Conservation (phyloP, 2,797 vertebrate genomes). For the Enteromius argenteus region DNA sequence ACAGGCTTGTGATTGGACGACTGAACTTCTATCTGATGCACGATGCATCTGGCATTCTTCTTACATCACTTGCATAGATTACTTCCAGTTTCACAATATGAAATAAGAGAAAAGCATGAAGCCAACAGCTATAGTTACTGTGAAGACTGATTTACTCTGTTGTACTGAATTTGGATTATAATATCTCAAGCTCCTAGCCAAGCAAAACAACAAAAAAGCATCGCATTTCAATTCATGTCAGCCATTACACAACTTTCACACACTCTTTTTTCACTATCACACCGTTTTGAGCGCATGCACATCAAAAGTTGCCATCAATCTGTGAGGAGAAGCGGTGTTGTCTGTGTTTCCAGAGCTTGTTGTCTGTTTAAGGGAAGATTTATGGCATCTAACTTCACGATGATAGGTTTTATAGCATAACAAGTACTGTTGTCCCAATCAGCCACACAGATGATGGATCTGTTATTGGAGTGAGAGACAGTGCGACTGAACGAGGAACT, state of each 20-base stretch:
- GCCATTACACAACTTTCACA: slow-evolving; percentile 11
- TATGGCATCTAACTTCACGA: slow-evolving; percentile 51
- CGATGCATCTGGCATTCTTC: not conserved
- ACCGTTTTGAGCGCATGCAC: slow-evolving; percentile 3
- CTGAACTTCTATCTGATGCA: not conserved
- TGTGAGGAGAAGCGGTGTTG: not conserved
- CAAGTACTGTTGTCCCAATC: slow-evolving; percentile 61
- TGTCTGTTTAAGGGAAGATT: slow-evolving; percentile 57
- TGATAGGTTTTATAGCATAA: slow-evolving; percentile 59
- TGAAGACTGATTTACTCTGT: slow-evolving; percentile 5
- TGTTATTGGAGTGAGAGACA: slow-evolving; percentile 42
- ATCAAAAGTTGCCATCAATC: slow-evolving; percentile 38
- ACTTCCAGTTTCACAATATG: slow-evolving; percentile 26
- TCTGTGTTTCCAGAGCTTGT: slow-evolving; percentile 36
- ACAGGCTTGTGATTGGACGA: not conserved
- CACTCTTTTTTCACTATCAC: slow-evolving; percentile 1
- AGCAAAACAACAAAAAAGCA: slow-evolving; percentile 34
- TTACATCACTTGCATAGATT: slow-evolving; percentile 19
- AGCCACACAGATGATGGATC: slow-evolving; percentile 58
- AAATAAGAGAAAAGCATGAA: not conserved
- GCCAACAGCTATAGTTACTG: slow-evolving; percentile 6
- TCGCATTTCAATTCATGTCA: slow-evolving; percentile 30
- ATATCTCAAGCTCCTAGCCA: slow-evolving; percentile 33
- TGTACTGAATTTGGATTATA: slow-evolving; percentile 34
- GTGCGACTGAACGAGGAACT: slow-evolving; percentile 32